Percentiles rank a stretch among this genome's conserved stretches.
phyloP scores from a whole-genome alignment of 2,797 vertebrate species.

The Potorous gilbertii region DNA sequence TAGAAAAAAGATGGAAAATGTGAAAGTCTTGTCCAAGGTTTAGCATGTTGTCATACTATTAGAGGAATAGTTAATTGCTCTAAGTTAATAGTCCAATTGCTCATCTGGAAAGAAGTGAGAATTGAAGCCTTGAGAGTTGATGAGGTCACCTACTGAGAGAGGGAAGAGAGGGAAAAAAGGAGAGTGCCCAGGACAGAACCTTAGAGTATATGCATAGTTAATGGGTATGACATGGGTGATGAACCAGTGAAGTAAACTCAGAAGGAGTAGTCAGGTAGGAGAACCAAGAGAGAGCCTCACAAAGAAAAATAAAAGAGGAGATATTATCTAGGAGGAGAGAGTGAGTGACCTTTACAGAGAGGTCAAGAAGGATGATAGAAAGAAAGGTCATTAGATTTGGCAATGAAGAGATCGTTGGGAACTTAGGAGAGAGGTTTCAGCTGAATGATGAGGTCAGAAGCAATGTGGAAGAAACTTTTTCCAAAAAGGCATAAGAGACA shows the following conservation, averaged over 20 bases:
- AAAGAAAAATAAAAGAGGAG: not conserved
- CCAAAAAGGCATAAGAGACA: not conserved
- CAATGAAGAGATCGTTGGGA: not conserved
- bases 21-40: too few relatives aligned
- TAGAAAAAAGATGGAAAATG: too few relatives aligned
- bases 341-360: not conserved
- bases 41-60: too few relatives aligned
- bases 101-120: too few relatives aligned
- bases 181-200: not conserved
- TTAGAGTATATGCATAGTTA: not conserved
- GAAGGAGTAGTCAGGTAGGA: not conserved
- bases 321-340: not conserved
- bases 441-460: not conserved
- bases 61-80: too few relatives aligned
- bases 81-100: too few relatives aligned
- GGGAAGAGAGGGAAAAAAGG: not conserved
- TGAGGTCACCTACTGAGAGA: too few relatives aligned
- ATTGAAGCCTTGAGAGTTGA: too few relatives aligned
- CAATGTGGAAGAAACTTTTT: constrained; percentile 38
- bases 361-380: not conserved
- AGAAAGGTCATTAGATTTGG: not conserved
- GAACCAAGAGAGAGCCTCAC: not conserved
- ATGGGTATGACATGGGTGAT: not conserved
- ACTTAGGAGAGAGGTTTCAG: not conserved
- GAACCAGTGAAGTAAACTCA: not conserved